A percentile compares a stretch with the other conserved stretches of the same genome.
Conservation (phyloP, 2,888 invertebrate species). For the Pteria penguin region DNA sequence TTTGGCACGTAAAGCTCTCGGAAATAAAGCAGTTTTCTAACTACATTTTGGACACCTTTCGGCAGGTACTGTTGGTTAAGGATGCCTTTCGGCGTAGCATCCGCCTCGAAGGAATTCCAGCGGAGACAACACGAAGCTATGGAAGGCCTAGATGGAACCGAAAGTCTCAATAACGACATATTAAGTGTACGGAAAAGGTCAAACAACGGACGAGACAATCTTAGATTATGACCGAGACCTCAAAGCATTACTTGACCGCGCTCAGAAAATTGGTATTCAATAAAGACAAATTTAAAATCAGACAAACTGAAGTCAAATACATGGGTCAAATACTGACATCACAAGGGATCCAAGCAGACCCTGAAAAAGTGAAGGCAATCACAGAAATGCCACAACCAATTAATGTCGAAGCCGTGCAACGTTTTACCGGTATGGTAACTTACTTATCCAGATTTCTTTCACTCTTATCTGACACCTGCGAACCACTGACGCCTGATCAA, state of each 20-base stretch:
- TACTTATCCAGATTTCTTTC: constrained; percentile 27
- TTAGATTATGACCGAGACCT: neutral
- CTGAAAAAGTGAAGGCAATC: constrained; percentile 16
- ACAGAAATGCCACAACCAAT: constrained; percentile 1
- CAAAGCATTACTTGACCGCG: neutral
- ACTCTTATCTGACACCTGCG: constrained; percentile 37
- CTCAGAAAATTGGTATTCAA: neutral
- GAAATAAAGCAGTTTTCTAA: constrained; percentile 46
- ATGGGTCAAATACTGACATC: constrained; percentile 6
- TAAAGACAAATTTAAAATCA: constrained; percentile 17
- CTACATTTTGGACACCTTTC: constrained; percentile 52
- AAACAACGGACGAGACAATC: neutral
- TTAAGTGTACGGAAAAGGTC: neutral
- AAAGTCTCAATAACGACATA: neutral
- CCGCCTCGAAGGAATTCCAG: constrained; percentile 29
- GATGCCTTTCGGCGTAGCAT: constrained; percentile 29
- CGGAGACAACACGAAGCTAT: constrained; percentile 17
- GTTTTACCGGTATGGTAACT: constrained; percentile 9
- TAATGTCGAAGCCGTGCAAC: constrained; percentile 1
- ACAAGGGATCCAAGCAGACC: constrained; percentile 6
- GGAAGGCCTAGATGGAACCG: neutral
- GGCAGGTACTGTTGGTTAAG: constrained; percentile 51
- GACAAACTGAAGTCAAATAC: constrained; percentile 4
- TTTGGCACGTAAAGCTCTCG: constrained; percentile 47
- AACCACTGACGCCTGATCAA: constrained; percentile 40